A percentile compares a stretch with the other conserved stretches of the same genome.
phyloP scores from a whole-genome alignment of 2,113 vertebrate genomes.

The Chunga burmeisteri region DNA sequence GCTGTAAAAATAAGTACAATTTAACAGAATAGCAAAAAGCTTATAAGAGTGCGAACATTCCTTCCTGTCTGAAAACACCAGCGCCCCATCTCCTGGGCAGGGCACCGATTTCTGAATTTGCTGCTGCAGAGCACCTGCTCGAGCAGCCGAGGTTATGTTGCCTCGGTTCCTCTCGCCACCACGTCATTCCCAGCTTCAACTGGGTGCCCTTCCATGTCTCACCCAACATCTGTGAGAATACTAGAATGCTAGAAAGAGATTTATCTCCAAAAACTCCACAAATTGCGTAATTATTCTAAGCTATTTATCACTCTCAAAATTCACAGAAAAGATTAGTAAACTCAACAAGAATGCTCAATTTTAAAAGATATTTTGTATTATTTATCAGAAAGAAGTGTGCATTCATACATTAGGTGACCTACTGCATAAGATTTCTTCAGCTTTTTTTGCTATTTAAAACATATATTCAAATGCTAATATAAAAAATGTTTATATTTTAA shows the following conservation, averaged over 20 bases:
- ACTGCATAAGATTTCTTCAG: background rate
- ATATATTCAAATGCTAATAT: background rate
- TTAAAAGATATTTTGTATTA: conserved; percentile 1
- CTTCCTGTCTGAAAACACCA: background rate
- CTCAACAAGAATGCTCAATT: background rate
- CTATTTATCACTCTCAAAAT: background rate
- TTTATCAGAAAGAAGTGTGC: background rate
- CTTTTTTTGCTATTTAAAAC: conserved; percentile 46
- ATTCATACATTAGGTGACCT: background rate
- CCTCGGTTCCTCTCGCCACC: background rate
- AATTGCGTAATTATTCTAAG: background rate
- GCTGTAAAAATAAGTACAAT: background rate
- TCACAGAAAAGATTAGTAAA: background rate
- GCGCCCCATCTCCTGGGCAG: background rate
- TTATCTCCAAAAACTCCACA: background rate
- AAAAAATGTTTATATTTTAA: conserved; percentile 31
- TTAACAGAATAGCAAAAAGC: background rate
- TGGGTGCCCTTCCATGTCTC: background rate
- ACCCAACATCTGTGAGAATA: too few relatives aligned
- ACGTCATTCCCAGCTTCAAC: background rate
- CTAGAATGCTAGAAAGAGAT: background rate
- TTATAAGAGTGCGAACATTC: background rate
- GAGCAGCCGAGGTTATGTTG: accelerated
- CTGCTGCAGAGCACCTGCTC: background rate
- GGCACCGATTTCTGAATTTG: background rate